Evolutionary conservation across 64 coral and sea anemone genomes (phyloP), one percentile per base, ranked within the genome.

Genomic region (Montipora capricornis): DNA sequence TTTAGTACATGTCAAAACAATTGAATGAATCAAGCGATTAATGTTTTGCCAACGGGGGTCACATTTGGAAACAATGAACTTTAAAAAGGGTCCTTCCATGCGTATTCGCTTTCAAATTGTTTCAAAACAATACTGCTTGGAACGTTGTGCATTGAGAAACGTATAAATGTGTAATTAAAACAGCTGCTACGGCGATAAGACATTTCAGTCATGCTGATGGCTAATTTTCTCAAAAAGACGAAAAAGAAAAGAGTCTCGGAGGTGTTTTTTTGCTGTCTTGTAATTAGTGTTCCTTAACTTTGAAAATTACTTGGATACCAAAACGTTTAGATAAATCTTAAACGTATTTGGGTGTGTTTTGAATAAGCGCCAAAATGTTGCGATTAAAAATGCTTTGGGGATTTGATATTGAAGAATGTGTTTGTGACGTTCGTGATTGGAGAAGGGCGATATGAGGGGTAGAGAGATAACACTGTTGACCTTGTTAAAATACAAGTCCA

Each of bases 281-380:
- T 57, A 6, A 57, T 57, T 57, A 6, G 53, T 64, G 9, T 64
- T 0, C 3, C 52, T 55, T 7, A 47, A 73, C 68, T 86, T 46
- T 64, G 1, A 60, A 82, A 37, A 82, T 62, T 37, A 15, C 20
- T 22, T 4, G 48, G 67, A 48, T 37, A 48, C 61, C 15, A 44
- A 77, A 77, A 77, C 44, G n/a, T 12, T n/a, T 20, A 47, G 4
- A 68, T 24, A 19, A n/a, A 12, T 73, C 71, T 10, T 37, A 37
- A 5, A 71, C 19, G n/a, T 51, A 86, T 86, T 86, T 22, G 8
- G 19, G 17, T 50, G 44, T 49, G 3, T 86, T 8, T 20, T 86
- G 46, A 10, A 49, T 50, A 3, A 85, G 64, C 46, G 66, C 66
- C 66, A 85, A 49, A 85, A 85, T 49, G 16, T 22, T 86, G 66